These are phyloP conservation scores for Oxycera nigricornis DNA, from an alignment of 2,888 invertebrate species.

Conservation along the genomic window DNA sequence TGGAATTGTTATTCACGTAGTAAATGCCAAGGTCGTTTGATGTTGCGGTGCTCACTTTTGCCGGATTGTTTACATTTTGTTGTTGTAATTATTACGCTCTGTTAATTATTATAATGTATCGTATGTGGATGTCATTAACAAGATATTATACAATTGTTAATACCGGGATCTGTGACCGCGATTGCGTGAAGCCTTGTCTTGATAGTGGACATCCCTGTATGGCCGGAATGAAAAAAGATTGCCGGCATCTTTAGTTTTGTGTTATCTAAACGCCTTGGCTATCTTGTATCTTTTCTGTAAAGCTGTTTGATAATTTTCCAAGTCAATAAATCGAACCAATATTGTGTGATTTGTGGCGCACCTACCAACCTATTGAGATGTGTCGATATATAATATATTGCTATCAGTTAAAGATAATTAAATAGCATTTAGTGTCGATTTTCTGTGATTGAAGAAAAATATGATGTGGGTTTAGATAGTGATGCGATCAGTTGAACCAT, in stretches of 20 bases:
- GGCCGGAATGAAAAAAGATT: not conserved
- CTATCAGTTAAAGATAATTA: not conserved
- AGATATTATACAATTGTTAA: not conserved
- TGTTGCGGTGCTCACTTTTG: not conserved
- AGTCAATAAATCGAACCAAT: constrained; percentile 4
- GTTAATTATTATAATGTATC: constrained; percentile 22
- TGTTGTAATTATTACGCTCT: constrained; percentile 12
- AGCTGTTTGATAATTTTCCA: not conserved
- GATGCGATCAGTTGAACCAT: not conserved
- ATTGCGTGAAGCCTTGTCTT: not conserved
- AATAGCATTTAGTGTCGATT: not conserved
- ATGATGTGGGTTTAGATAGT: not conserved
- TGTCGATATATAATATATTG: too few relatives aligned
- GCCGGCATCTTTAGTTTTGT: not conserved
- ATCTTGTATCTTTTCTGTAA: not conserved
- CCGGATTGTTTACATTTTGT: constrained; percentile 21
- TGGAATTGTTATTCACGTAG: not conserved
- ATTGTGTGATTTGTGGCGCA: not conserved
- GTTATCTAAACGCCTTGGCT: not conserved
- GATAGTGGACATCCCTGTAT: not conserved
- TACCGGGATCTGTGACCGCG: not conserved
- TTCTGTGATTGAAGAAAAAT: not conserved
- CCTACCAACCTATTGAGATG: not conserved
- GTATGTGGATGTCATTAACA: not conserved
- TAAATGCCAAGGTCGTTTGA: constrained; percentile 30